Percentiles rank a stretch among this genome's conserved stretches.
Evolutionary conservation across 2,888 invertebrate species (phyloP).

Genomic region (Limnephilus rhombicus): DNA sequence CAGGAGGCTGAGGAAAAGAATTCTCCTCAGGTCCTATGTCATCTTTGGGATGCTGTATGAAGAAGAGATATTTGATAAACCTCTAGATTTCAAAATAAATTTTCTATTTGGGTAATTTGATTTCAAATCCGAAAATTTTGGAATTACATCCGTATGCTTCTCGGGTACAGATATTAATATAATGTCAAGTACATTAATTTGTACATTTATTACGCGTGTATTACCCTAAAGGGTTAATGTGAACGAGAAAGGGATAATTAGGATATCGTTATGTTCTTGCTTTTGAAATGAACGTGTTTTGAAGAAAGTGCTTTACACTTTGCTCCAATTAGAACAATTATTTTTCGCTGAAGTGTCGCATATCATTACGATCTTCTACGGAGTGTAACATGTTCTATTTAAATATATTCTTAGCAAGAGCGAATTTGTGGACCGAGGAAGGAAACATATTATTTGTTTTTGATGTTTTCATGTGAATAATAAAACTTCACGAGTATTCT

Average conservation of each 20-base stretch:
- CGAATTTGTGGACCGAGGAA: too few species aligned
- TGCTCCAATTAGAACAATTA: neutral
- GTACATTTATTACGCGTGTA: neutral
- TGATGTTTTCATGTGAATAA: too few species aligned
- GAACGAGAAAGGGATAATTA: neutral
- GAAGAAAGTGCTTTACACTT: neutral
- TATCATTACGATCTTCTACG: neutral
- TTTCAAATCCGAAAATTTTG: neutral
- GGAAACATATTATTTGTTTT: too few species aligned
- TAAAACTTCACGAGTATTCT: too few species aligned
- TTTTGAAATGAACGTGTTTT: neutral
- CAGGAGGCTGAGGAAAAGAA: too few species aligned
- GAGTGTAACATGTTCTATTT: neutral
- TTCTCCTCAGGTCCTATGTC: too few species aligned
- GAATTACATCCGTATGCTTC: too few species aligned
- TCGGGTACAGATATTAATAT: neutral
- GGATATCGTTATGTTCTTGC: neutral
- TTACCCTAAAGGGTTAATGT: neutral
- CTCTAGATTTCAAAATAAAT: too few species aligned
- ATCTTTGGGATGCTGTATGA: too few species aligned
- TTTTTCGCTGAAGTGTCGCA: neutral
- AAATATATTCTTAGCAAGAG: neutral
- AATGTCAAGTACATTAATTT: neutral
- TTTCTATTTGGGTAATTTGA: too few species aligned
- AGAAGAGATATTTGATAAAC: too few species aligned